Conservation (phyloP, 2,113 vertebrate genomes). For the Aptenodytes patagonicus region DNA sequence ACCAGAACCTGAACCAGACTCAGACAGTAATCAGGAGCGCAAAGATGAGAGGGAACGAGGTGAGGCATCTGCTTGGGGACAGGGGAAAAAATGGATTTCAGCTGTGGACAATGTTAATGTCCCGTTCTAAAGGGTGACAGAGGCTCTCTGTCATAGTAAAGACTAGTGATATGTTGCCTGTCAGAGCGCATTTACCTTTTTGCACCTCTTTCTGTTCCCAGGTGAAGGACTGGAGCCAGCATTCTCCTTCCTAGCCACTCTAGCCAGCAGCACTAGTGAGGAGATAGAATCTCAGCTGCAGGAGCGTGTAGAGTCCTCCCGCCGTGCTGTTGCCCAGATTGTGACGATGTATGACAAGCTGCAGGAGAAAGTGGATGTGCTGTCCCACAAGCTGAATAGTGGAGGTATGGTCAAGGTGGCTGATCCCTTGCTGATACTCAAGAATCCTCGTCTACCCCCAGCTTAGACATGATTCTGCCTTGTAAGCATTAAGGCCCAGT, state of each 20-base stretch:
- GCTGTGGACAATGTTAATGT: neutral
- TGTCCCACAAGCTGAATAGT: slow-evolving; percentile 74
- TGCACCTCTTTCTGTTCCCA: neutral
- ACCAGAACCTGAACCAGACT: slow-evolving; percentile 90
- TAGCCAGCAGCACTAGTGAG: slow-evolving; percentile 95
- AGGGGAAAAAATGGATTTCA: neutral
- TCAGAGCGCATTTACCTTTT: neutral
- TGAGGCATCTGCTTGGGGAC: neutral
- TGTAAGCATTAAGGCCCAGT: neutral
- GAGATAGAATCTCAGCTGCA: slow-evolving; percentile 96
- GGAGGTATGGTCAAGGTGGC: slow-evolving; percentile 64
- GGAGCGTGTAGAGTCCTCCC: slow-evolving; percentile 90
- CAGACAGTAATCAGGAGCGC: slow-evolving; percentile 93
- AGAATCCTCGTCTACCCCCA: neutral
- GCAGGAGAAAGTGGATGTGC: slow-evolving; percentile 76
- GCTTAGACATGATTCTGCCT: neutral
- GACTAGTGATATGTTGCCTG: neutral
- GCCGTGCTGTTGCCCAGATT: slow-evolving; percentile 84
- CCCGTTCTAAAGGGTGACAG: neutral
- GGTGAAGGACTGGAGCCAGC: slow-evolving; percentile 83
- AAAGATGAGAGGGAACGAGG: slow-evolving; percentile 81
- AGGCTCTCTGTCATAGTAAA: neutral
- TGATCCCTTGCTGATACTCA: neutral
- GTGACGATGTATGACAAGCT: slow-evolving; percentile 86
- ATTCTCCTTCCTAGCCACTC: slow-evolving; percentile 91